Evolutionary conservation across 1,140 invertebrate species (phyloP), one percentile per base, ranked within the genome.

Genomic region (Delia radicum): DNA sequence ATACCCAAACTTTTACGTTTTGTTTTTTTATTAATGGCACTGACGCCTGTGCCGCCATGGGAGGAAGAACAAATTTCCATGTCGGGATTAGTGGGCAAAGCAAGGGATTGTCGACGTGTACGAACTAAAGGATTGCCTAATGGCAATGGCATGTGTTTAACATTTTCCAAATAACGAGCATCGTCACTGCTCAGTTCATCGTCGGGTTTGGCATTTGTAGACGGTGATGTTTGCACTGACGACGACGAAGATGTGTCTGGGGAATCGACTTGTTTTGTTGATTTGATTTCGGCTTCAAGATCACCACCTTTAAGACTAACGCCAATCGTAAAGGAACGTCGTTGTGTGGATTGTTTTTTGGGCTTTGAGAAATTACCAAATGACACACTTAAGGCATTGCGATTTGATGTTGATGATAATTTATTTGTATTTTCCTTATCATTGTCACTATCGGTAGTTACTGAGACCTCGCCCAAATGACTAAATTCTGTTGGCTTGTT

Each of bases 121-220:
- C 65, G 65, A 4, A 69, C 29, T 8, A 83, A 78, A 1, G 82
- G 82, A 74, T 83, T 83, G 27, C 83, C 83, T 77, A 83, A 79
- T 28, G 75, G 65, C 27, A 83, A 78, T 29, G 76, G 65, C 37
- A 83, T 42, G 46, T 83, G 82, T 2, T 77, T 77, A 3, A 82
- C 61, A 15, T 82, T 80, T 33, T 76, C 75, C 8, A 82, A 78
- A 5, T 79, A 31, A 2, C 80, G 28, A 7, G 79, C 12, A 7
- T 75, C 74, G 26, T 75, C 55, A 2, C 21, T 46, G 7, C 26
- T 28, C 8, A 73, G 7, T 0, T 18, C 18, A 12, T 18, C 29
- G 2, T 2, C 4, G 7, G 29, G 21, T 31, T 18, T n/a, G 24
- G 33, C 65, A 55, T 48, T 28, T 12, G 24, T 37, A 24, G 42